phyloP scores from a whole-genome alignment of 2,888 invertebrate species.

The Hypselothyrea guttata region DNA sequence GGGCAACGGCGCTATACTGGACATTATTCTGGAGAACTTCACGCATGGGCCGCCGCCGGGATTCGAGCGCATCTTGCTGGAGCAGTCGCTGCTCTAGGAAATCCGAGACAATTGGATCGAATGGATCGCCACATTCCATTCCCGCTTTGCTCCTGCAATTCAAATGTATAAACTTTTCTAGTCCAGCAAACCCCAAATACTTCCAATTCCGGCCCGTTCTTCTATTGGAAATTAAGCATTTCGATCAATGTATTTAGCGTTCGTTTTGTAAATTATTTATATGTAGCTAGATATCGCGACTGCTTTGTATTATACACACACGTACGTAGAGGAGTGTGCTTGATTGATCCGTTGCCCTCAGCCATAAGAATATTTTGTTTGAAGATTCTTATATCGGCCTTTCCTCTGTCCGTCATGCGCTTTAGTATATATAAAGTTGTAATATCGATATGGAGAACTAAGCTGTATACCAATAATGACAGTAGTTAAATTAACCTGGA shows the following conservation, averaged over 20 bases:
- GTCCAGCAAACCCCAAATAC: slow-evolving; percentile 29
- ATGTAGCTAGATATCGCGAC: slow-evolving; percentile 43
- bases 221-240: slow-evolving; percentile 1
- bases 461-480: too few relatives aligned
- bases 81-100: slow-evolving; percentile 95
- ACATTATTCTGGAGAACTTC: slow-evolving; percentile 95
- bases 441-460: too few relatives aligned
- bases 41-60: slow-evolving; percentile 91
- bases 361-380: too few relatives aligned
- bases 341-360: too few relatives aligned
- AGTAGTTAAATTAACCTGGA: too few relatives aligned
- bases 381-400: too few relatives aligned
- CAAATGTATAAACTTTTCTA: slow-evolving; percentile 56
- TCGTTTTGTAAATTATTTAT: slow-evolving; percentile 39
- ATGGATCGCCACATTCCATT: background rate
- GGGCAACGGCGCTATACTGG: slow-evolving; percentile 98
- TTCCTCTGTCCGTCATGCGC: too few relatives aligned
- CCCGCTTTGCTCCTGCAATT: slow-evolving; percentile 11
- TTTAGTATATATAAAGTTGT: too few relatives aligned
- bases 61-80: slow-evolving; percentile 97
- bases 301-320: slow-evolving; percentile 51
- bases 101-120: background rate
- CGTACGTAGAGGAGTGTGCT: background rate
- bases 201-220: background rate
- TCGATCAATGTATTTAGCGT: slow-evolving; percentile 12